These are phyloP conservation scores for Mallotus villosus DNA, from an alignment of 2,797 vertebrate genomes.

Conservation along the genomic window DNA sequence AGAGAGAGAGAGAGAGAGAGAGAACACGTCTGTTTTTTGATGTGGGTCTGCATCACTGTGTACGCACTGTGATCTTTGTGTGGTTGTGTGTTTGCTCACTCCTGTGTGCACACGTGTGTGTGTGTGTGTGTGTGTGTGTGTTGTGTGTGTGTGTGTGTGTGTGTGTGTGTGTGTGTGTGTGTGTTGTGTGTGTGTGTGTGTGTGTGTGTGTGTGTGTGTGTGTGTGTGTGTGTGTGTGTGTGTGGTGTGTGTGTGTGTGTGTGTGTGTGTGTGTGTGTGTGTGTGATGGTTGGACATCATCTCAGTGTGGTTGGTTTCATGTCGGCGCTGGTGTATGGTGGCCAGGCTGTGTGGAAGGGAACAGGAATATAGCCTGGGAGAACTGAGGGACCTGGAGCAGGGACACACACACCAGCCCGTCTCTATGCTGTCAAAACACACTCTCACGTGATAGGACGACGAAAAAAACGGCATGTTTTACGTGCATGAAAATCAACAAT, in stretches of 20 bases:
- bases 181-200: background rate
- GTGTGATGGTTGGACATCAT: conserved; percentile 18
- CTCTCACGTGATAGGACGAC: too few relatives aligned
- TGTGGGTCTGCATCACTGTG: background rate
- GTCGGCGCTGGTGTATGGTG: conserved; percentile 38
- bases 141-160: background rate
- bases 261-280: background rate
- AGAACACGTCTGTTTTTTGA: background rate
- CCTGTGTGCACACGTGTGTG: background rate
- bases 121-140: background rate
- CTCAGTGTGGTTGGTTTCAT: conserved; percentile 20
- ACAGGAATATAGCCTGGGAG: conserved; percentile 37
- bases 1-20: too few relatives aligned
- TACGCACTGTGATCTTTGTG: background rate
- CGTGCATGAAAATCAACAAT: too few relatives aligned
- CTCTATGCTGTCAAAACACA: background rate
- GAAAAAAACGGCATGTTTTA: background rate
- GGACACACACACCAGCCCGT: conserved; percentile 1
- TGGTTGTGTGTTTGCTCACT: background rate
- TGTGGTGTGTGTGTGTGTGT: background rate
- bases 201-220: background rate
- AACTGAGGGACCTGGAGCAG: conserved; percentile 32
- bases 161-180: background rate
- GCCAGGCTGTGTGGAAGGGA: conserved; percentile 26
- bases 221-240: background rate